Conservation (phyloP, 2,888 invertebrate species). For the Tetramorium bicarinatum region DNA sequence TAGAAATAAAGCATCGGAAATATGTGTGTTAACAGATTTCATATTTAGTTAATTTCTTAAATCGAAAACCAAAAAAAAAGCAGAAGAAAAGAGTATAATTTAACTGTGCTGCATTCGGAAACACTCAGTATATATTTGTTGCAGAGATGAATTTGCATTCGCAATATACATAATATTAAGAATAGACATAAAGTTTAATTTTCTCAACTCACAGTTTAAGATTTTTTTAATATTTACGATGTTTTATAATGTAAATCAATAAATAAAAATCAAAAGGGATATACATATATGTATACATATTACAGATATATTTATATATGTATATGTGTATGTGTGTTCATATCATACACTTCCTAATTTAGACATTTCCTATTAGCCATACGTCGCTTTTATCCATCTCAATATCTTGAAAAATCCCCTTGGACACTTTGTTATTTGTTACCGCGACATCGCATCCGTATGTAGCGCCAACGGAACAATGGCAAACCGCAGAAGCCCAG, state of each 20-base stretch:
- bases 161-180: not conserved
- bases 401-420: conserved; percentile 68
- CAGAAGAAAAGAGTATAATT: not conserved
- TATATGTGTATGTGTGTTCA: no score
- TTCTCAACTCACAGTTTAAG: not conserved
- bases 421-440: conserved; percentile 79
- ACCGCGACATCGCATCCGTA: conserved; percentile 35
- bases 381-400: conserved; percentile 56
- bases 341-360: no score
- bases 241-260: not conserved
- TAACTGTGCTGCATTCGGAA: not conserved
- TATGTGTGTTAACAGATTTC: not conserved
- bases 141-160: not conserved
- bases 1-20: not conserved
- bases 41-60: not conserved
- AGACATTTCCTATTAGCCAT: not conserved
- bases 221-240: not conserved
- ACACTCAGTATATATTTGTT: not conserved
- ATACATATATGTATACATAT: no score
- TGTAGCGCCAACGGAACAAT: conserved; percentile 60
- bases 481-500: conserved; percentile 47
- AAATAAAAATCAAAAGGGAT: not conserved
- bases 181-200: not conserved
- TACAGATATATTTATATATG: no score
- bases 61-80: not conserved